Conservation (phyloP, 2,888 invertebrate species). For the Empis livida region DNA sequence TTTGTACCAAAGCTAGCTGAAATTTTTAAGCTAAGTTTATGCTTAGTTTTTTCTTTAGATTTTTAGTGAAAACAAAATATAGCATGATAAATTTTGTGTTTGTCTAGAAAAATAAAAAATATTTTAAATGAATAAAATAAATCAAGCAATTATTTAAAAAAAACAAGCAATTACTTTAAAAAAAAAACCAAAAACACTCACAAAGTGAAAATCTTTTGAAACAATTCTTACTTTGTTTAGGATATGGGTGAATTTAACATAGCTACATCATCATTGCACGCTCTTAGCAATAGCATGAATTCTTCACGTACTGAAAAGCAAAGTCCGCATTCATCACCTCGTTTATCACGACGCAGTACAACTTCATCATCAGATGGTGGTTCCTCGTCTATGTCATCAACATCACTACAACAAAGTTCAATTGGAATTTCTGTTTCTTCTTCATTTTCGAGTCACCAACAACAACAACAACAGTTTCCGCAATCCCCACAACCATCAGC, state of each 20-base stretch:
- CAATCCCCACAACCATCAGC: slow-evolving; percentile 25
- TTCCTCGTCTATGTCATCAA: slow-evolving; percentile 12
- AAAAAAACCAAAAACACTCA: neutral
- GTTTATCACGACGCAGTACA: slow-evolving; percentile 37
- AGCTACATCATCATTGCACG: slow-evolving; percentile 48
- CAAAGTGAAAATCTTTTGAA: neutral
- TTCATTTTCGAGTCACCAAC: slow-evolving; percentile 9
- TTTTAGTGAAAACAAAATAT: no score
- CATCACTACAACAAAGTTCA: neutral
- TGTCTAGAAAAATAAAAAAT: no score
- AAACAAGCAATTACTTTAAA: neutral
- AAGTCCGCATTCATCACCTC: slow-evolving; percentile 46
- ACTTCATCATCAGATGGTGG: slow-evolving; percentile 22
- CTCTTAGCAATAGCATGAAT: slow-evolving; percentile 35
- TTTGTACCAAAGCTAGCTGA: no score
- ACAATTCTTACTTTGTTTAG: slow-evolving; percentile 26
- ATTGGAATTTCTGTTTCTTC: neutral
- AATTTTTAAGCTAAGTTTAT: no score
- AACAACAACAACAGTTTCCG: slow-evolving; percentile 14
- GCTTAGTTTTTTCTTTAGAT: no score
- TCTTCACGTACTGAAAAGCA: slow-evolving; percentile 34
- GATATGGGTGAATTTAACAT: slow-evolving; percentile 50
- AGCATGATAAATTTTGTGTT: no score
- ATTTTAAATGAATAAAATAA: neutral
- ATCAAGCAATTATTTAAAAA: no score